phyloP scores from a whole-genome alignment of 92 coral and sea anemone genomes.

The Anthopleura xanthogrammica region DNA sequence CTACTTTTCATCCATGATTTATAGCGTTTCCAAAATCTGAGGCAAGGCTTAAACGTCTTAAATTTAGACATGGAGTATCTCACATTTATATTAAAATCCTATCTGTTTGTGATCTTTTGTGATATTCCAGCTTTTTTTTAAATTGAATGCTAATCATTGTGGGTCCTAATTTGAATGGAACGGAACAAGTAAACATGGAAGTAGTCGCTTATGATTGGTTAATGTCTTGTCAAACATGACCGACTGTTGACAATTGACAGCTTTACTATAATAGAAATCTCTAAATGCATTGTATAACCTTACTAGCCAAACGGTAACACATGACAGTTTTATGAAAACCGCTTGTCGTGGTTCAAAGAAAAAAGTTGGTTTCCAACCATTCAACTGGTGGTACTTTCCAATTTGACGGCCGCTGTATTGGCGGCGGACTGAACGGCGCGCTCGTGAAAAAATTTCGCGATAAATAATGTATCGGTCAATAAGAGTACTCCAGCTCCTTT shows the following conservation, averaged over 20 bases:
- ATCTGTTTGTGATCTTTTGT: neutral
- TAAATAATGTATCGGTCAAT: conserved; percentile 56
- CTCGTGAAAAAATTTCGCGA: conserved; percentile 27
- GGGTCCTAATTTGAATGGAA: conserved; percentile 14
- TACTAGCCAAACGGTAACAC: conserved; percentile 23
- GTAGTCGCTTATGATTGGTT: conserved; percentile 54
- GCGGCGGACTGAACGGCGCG: conserved; percentile 48
- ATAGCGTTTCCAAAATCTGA: neutral
- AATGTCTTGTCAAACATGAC: conserved; percentile 68
- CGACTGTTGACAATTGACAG: conserved; percentile 75
- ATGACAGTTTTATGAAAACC: neutral
- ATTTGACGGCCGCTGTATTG: conserved; percentile 26
- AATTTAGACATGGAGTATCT: neutral
- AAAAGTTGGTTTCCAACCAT: conserved; percentile 10
- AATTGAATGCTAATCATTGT: conserved; percentile 5
- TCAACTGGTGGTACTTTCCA: neutral
- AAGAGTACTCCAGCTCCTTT: conserved; percentile 40
- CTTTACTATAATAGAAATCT: conserved; percentile 33
- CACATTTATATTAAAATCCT: neutral
- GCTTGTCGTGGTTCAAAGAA: neutral
- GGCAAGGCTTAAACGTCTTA: no score
- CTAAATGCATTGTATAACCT: conserved; percentile 10
- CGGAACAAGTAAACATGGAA: conserved; percentile 29
- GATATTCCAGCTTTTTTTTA: neutral
- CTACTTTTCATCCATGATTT: neutral